phyloP scores from a whole-genome alignment of 2,888 invertebrate species.

The Hololepta plana region DNA sequence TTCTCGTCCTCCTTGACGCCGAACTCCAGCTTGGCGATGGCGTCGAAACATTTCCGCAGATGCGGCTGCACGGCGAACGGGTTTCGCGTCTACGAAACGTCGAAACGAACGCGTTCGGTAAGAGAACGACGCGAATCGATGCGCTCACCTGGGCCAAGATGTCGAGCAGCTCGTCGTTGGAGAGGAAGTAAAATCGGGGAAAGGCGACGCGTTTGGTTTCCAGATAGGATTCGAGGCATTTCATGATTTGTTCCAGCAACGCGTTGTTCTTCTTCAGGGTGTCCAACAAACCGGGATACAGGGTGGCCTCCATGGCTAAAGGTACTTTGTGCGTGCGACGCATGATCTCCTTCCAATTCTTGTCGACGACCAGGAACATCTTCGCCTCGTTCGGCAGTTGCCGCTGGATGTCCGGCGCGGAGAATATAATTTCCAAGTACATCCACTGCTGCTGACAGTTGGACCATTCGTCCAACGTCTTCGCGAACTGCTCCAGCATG shows the following conservation, averaged over 20 bases:
- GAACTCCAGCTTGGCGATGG: conserved; percentile 61
- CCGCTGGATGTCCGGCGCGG: conserved; percentile 84
- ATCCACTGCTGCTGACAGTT: conserved; percentile 86
- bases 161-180: conserved; percentile 77
- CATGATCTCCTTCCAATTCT: conserved; percentile 81
- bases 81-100: conserved; percentile 62
- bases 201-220: conserved; percentile 79
- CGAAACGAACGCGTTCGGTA: too few relatives aligned
- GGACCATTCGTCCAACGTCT: conserved; percentile 79
- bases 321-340: conserved; percentile 64
- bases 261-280: conserved; percentile 53
- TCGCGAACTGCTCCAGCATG: conserved; percentile 59
- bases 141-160: conserved; percentile 62
- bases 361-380: conserved; percentile 71
- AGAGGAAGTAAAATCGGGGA: conserved; percentile 77
- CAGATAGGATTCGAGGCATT: conserved; percentile 75
- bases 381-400: conserved; percentile 83
- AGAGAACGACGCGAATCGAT: conserved; percentile 4
- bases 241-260: conserved; percentile 73
- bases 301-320: conserved; percentile 63
- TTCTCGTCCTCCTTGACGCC: conserved; percentile 40
- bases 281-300: conserved; percentile 50
- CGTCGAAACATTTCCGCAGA: conserved; percentile 77
- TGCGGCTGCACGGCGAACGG: conserved; percentile 83
- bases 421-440: conserved; percentile 86